A percentile compares a stretch with the other conserved stretches of the same genome.
phyloP scores from a whole-genome alignment of 2,113 vertebrate genomes.

The Arizona elegans region DNA sequence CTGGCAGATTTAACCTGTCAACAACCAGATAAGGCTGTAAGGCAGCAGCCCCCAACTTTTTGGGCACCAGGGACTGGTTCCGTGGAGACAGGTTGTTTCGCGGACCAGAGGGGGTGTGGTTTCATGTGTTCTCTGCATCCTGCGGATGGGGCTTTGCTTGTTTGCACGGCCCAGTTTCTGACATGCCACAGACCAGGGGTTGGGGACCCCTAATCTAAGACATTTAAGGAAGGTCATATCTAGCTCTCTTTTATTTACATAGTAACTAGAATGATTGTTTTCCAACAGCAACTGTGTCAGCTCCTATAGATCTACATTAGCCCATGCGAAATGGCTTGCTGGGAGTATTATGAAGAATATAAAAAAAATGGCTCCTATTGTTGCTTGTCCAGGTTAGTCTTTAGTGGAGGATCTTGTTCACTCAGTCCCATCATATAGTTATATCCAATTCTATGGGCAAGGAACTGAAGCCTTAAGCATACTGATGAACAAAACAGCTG shows the following conservation, averaged over 20 bases:
- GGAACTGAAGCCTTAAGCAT: background rate
- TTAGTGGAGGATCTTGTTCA: background rate
- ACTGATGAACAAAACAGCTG: background rate
- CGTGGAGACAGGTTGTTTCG: background rate
- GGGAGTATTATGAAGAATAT: background rate
- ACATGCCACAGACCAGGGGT: background rate
- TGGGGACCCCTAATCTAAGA: background rate
- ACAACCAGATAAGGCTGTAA: background rate
- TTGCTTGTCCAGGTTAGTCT: no score
- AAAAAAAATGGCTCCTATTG: background rate
- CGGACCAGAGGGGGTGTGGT: background rate
- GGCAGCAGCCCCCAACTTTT: background rate
- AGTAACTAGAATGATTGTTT: no score
- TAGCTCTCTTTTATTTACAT: no score
- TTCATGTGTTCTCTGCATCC: background rate
- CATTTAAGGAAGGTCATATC: background rate
- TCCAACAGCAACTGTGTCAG: background rate
- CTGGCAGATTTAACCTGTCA: no score
- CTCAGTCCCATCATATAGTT: background rate
- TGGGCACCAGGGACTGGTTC: background rate
- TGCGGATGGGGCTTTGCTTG: background rate
- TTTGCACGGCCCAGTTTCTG: background rate
- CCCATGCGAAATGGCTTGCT: background rate
- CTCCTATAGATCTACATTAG: background rate
- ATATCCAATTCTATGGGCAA: background rate